A percentile compares a stretch with the other conserved stretches of the same genome.
These are phyloP conservation scores for Charaxes varanes DNA, from an alignment of 1,140 invertebrate genomes.

Conservation along the genomic window DNA sequence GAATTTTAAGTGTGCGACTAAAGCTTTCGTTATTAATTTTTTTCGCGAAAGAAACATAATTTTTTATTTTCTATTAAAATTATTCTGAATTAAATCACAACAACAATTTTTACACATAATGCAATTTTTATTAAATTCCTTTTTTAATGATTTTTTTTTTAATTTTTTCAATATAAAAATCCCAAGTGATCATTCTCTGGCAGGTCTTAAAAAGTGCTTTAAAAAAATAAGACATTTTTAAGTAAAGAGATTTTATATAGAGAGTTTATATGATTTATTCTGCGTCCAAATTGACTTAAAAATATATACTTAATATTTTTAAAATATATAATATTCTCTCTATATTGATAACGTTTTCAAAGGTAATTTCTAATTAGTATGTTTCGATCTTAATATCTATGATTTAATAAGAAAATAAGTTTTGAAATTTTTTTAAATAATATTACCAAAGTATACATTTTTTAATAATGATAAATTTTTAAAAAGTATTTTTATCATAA, in stretches of 20 bases:
- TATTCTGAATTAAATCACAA: constrained; percentile 33
- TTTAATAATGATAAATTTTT: no score
- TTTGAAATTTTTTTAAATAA: no score
- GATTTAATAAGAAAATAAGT: not conserved
- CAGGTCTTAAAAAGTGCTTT: no score
- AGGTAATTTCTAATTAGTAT: no score
- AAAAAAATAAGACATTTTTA: not conserved
- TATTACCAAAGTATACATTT: no score
- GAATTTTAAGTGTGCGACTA: constrained; percentile 56
- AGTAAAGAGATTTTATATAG: not conserved
- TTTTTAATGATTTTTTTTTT: not conserved
- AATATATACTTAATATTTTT: no score
- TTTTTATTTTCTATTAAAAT: constrained; percentile 19
- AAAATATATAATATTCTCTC: no score
- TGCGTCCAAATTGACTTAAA: no score
- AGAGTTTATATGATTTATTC: no score
- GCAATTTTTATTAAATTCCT: constrained; percentile 18
- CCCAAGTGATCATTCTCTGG: no score
- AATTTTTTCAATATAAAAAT: not conserved
- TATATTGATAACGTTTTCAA: no score
- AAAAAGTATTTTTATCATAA: no score
- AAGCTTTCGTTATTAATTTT: constrained; percentile 50
- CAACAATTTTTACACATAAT: constrained; percentile 43
- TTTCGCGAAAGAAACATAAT: constrained; percentile 18
- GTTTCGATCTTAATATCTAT: not conserved